Evolutionary conservation across 2,797 vertebrate species (phyloP).

Genomic region (Cottoperca gobio): DNA sequence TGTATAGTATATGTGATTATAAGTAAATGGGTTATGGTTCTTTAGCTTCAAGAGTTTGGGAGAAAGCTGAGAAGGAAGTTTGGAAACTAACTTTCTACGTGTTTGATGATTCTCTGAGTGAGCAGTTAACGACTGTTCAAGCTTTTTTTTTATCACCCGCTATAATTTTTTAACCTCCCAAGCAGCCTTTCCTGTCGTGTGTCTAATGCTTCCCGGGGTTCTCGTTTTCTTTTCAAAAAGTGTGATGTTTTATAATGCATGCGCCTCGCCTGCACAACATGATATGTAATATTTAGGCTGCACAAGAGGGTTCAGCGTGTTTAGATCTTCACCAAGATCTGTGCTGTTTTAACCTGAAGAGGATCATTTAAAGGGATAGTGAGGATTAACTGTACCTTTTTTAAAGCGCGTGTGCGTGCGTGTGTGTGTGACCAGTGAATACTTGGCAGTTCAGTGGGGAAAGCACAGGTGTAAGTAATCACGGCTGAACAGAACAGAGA

Average conservation of each 20-base stretch:
- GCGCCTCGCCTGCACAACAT: neutral
- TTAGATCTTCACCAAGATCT: neutral
- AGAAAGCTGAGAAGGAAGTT: neutral
- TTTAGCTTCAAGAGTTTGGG: neutral
- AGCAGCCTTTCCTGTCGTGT: neutral
- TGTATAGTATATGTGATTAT: neutral
- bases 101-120: neutral
- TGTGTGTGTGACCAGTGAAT: no score
- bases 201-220: constrained; percentile 15
- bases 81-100: neutral
- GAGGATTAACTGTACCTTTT: no score
- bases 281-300: constrained; percentile 46
- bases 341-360: constrained; percentile 4
- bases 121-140: neutral
- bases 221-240: constrained; percentile 14
- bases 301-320: neutral
- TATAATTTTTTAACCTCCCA: neutral
- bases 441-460: neutral
- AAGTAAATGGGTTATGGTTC: no score
- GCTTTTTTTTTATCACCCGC: constrained; percentile 4
- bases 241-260: constrained; percentile 50
- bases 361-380: neutral
- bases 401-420: no score
- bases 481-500: no score
- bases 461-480: no score